Conservation (phyloP, 1,140 invertebrate species). For the Hirudo medicinalis region DNA sequence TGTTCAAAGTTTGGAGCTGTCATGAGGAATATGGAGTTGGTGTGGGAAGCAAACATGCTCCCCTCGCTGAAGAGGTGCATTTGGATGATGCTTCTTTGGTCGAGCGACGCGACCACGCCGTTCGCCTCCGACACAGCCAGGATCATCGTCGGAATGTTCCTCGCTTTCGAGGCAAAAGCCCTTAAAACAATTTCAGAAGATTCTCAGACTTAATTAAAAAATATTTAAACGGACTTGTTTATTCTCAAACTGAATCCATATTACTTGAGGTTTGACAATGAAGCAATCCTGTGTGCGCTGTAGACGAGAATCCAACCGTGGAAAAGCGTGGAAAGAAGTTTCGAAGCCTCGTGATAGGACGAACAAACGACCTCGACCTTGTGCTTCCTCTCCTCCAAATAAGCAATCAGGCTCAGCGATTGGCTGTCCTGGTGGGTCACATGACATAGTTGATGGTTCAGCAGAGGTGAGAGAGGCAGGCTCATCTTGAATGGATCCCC, state of each 20-base stretch:
- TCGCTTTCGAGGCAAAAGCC: conserved; percentile 84
- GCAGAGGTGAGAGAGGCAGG: conserved; percentile 70
- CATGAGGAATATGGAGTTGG: conserved; percentile 83
- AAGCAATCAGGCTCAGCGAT: conserved; percentile 76
- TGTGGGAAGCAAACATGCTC: conserved; percentile 73
- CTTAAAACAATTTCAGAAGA: conserved; percentile 39
- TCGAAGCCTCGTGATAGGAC: conserved; percentile 77
- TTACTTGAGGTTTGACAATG: conserved; percentile 77
- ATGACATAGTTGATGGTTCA: conserved; percentile 73
- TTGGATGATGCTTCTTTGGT: conserved; percentile 53
- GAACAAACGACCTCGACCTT: conserved; percentile 79
- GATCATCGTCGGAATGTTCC: conserved; percentile 75
- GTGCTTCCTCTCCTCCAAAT: conserved; percentile 69
- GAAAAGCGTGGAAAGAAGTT: conserved; percentile 42
- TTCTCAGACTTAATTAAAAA: too few species aligned
- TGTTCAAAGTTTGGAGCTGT: conserved; percentile 63
- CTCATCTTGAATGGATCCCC: conserved; percentile 84
- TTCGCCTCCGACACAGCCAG: conserved; percentile 78
- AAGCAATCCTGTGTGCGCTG: conserved; percentile 85
- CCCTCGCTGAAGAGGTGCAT: conserved; percentile 83
- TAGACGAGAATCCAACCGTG: conserved; percentile 93
- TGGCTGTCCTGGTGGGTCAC: conserved; percentile 59
- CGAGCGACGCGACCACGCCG: too few species aligned
- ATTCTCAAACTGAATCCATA: conserved; percentile 28
- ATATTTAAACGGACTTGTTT: too few species aligned